Base-by-base conservation (phyloP, 92 coral and sea anemone species). In the Epizoanthus illoricatus region DNA sequence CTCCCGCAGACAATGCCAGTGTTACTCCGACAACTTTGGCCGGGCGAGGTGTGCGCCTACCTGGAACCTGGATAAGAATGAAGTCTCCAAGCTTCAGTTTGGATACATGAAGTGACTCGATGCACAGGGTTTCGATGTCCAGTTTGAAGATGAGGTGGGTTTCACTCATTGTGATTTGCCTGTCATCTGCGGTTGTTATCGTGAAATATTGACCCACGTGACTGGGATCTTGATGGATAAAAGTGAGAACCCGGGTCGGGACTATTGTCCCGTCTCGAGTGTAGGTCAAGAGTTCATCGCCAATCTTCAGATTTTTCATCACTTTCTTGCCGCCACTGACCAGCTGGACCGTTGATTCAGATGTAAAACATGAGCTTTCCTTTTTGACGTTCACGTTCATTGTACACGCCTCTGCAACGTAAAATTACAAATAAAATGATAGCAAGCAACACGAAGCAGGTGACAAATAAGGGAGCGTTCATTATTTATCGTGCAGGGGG, bases 341-440 rank as follows among this genome's bases (percentile, higher is more conserved):
- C 55, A 93, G 78, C 60, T 93, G 91, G 66, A 93, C 97, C 42
- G 80, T 86, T 21, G 97, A 75, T 56, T 78, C 71, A n/a, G 92
- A 84, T 7, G 94, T 90, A 41, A 93, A 93, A 54, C 97, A 93
- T 49, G 87, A 83, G 20, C 86, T 60, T 63, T 76, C 84, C 59
- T 78, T 63, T 21, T 87, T 71, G 13, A 81, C 39, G 33, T 86
- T 86, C 8, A 90, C 85, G 43, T 88, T 80, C 76, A 90, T 79
- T 1, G 8, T 66, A 36, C 97, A 93, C n/a, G 89, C 86, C 72
- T 81, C 97, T 92, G 71, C 19, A 74, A 52, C 7, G 23, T 43
- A 19, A 40, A 74, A 8, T 52, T 36, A 41, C 23, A 5, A 72
- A 6, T 20, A 69, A 3, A 24, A 18, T 66, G 9, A 1, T 45